phyloP scores from a whole-genome alignment of 2,888 invertebrate species.

The Brenthis hecate region DNA sequence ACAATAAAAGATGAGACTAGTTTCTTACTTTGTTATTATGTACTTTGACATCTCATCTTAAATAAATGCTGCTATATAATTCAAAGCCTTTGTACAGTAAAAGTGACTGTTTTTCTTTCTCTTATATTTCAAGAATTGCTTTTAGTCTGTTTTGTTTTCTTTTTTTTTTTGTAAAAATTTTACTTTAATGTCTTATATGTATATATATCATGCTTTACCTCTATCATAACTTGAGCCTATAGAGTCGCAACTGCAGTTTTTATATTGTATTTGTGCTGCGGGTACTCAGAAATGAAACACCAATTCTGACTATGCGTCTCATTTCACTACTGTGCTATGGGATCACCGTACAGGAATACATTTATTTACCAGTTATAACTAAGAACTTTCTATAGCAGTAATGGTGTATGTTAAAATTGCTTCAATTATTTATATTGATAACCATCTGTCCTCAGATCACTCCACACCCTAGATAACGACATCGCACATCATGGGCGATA shows the following conservation, averaged over 20 bases:
- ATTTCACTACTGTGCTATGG: constrained; percentile 60
- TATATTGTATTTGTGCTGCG: constrained; percentile 71
- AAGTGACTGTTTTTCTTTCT: no score
- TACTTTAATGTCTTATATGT: no score
- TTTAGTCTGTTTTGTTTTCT: no score
- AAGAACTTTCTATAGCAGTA: neutral
- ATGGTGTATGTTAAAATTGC: neutral
- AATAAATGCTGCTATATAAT: neutral
- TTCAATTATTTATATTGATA: neutral
- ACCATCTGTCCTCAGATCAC: constrained; percentile 62
- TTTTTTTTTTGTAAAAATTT: no score
- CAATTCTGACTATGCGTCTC: constrained; percentile 78
- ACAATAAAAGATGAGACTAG: constrained; percentile 1
- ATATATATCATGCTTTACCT: no score
- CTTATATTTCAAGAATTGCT: no score
- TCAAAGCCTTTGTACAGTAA: no score
- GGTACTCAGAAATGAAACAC: constrained; percentile 70
- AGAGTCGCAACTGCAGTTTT: constrained; percentile 72
- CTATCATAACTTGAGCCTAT: constrained; percentile 61
- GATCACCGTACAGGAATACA: constrained; percentile 76
- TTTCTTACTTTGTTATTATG: neutral
- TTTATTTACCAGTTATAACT: neutral
- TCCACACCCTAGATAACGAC: constrained; percentile 66
- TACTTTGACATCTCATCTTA: neutral
- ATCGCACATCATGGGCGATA: constrained; percentile 88